phyloP scores from a whole-genome alignment of 2,113 vertebrate species.

The Oenanthe melanoleuca region DNA sequence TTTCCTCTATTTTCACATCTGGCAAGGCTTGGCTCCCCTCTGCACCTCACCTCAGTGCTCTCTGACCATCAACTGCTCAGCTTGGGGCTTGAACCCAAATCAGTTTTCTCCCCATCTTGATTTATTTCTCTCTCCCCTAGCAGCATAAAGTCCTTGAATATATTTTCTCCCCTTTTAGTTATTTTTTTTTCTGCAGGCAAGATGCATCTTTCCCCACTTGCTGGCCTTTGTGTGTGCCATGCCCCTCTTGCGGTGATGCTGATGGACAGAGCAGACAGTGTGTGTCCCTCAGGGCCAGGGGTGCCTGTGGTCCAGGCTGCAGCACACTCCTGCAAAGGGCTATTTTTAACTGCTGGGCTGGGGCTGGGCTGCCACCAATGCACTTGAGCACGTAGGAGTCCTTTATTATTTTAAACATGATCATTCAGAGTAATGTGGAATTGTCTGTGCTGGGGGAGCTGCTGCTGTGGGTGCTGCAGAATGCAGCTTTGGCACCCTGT shows the following conservation, averaged over 20 bases:
- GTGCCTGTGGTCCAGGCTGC: background rate
- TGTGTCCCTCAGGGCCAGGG: background rate
- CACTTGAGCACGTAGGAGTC: background rate
- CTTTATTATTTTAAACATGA: background rate
- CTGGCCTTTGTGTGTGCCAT: accelerated
- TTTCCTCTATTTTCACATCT: background rate
- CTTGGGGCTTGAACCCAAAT: accelerated
- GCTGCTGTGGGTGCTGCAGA: background rate
- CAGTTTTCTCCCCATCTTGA: background rate
- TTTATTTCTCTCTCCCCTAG: background rate
- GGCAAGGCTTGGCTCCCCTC: background rate
- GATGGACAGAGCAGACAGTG: background rate
- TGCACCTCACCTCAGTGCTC: background rate
- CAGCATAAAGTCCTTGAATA: background rate
- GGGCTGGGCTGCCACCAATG: background rate
- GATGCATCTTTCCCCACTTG: accelerated
- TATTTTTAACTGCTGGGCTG: conserved; percentile 28
- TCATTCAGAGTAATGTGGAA: background rate
- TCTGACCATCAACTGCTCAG: background rate
- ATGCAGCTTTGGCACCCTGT: accelerated
- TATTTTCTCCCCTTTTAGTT: background rate
- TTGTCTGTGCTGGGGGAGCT: background rate
- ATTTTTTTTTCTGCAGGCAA: background rate
- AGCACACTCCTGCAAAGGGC: background rate
- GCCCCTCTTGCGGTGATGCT: accelerated